Conservation (phyloP, 1,140 invertebrate species). For the Diprion similis region DNA sequence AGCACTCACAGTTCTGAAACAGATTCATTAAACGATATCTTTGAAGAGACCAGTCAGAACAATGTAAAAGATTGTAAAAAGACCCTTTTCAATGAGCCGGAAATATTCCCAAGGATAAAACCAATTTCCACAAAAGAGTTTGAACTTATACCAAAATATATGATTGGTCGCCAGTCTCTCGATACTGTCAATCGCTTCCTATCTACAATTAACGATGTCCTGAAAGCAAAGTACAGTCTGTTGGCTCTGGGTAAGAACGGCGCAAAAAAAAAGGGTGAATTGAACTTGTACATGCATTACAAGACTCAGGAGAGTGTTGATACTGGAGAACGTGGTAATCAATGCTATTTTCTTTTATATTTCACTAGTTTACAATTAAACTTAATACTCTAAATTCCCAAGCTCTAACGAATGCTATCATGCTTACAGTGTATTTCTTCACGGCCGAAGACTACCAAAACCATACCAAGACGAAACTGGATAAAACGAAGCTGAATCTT, state of each 20-base stretch:
- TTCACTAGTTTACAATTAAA: slow-evolving; percentile 10
- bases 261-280: slow-evolving; percentile 51
- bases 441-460: slow-evolving; percentile 51
- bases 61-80: slow-evolving; percentile 44
- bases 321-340: slow-evolving; percentile 14
- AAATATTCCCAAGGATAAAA: slow-evolving; percentile 34
- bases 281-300: slow-evolving; percentile 49
- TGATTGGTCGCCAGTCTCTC: slow-evolving; percentile 49
- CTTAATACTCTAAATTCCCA: slow-evolving; percentile 19
- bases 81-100: slow-evolving; percentile 42
- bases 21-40: neutral
- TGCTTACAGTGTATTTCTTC: slow-evolving; percentile 48
- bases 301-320: slow-evolving; percentile 41
- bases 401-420: slow-evolving; percentile 36
- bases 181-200: slow-evolving; percentile 46
- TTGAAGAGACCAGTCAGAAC: neutral
- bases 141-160: slow-evolving; percentile 49
- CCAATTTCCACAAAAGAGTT: slow-evolving; percentile 44
- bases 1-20: neutral
- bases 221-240: slow-evolving; percentile 50
- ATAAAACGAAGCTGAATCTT: slow-evolving; percentile 54
- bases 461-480: slow-evolving; percentile 46
- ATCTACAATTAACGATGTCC: slow-evolving; percentile 45
- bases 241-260: slow-evolving; percentile 44
- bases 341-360: slow-evolving; percentile 32